Conservation (phyloP, 64 coral and sea anemone genomes). For the Pocillopora verrucosa region DNA sequence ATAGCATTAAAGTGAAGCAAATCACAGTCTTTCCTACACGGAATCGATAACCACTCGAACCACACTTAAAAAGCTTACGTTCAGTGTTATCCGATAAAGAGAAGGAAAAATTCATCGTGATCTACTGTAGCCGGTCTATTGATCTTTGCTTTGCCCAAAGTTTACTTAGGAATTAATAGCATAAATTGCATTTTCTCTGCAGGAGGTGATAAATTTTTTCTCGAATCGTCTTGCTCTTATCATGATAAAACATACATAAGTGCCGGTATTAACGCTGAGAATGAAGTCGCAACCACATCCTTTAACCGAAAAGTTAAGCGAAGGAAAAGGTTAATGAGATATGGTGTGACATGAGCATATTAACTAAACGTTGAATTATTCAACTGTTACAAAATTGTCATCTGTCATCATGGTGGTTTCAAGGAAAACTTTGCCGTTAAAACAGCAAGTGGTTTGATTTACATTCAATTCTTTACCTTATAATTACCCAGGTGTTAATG, state of each 20-base stretch:
- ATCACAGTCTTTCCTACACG: no score
- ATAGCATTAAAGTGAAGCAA: no score
- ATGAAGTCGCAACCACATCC: not conserved
- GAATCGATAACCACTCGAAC: not conserved
- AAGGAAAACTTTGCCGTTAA: slow-evolving; percentile 10
- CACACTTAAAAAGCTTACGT: not conserved
- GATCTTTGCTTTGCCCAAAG: not conserved
- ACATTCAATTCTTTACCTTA: not conserved
- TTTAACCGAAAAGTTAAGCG: not conserved
- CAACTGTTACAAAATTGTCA: not conserved
- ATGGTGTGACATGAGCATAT: not conserved
- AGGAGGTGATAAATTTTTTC: not conserved
- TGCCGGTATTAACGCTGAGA: not conserved
- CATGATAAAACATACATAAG: no score
- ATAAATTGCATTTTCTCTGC: not conserved
- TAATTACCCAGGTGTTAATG: not conserved
- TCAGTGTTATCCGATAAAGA: not conserved
- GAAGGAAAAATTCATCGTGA: not conserved
- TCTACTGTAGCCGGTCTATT: not conserved
- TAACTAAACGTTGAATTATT: not conserved
- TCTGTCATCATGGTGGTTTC: not conserved
- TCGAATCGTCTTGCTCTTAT: not conserved
- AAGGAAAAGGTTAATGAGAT: not conserved
- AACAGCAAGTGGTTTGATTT: not conserved
- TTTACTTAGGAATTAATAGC: not conserved